Evolutionary conservation across 2,888 invertebrate genomes (phyloP).

Genomic region (Agonopterix arenella): DNA sequence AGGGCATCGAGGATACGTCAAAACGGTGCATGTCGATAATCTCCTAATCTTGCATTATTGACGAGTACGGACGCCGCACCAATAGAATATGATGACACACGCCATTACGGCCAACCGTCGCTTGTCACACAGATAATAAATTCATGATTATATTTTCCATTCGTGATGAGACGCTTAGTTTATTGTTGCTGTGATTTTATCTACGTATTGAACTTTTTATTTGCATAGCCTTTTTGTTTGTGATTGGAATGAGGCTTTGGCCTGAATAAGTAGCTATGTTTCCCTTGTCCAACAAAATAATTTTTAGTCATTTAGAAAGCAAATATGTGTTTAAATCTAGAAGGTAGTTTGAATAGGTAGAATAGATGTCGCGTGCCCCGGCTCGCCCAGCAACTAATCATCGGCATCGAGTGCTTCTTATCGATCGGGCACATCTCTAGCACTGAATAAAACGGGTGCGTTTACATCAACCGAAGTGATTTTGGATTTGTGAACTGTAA

Average conservation of each 20-base stretch:
- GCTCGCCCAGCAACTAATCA: slow-evolving; percentile 55
- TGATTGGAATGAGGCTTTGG: not conserved
- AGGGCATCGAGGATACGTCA: slow-evolving; percentile 51
- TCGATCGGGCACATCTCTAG: slow-evolving; percentile 65
- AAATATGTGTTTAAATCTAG: not conserved
- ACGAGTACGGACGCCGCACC: slow-evolving; percentile 48
- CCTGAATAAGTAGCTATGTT: not conserved
- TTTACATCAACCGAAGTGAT: not conserved
- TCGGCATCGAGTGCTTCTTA: slow-evolving; percentile 58
- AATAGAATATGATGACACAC: slow-evolving; percentile 69
- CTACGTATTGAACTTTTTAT: slow-evolving; percentile 10
- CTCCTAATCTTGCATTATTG: slow-evolving; percentile 65
- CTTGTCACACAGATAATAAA: slow-evolving; percentile 54
- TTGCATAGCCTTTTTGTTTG: not conserved
- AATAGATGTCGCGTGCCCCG: slow-evolving; percentile 46
- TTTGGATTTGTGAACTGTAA: not conserved
- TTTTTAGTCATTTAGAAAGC: not conserved
- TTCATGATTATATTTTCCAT: slow-evolving; percentile 47
- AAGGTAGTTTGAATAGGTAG: not conserved
- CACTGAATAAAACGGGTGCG: slow-evolving; percentile 31
- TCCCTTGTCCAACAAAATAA: too few relatives aligned
- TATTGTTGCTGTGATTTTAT: slow-evolving; percentile 39
- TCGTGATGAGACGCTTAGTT: slow-evolving; percentile 49
- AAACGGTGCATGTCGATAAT: slow-evolving; percentile 69
- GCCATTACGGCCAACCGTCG: slow-evolving; percentile 52